A percentile compares a stretch with the other conserved stretches of the same genome.
Evolutionary conservation across 1,140 invertebrate genomes (phyloP).

Genomic region (Geopemphigus sp.): DNA sequence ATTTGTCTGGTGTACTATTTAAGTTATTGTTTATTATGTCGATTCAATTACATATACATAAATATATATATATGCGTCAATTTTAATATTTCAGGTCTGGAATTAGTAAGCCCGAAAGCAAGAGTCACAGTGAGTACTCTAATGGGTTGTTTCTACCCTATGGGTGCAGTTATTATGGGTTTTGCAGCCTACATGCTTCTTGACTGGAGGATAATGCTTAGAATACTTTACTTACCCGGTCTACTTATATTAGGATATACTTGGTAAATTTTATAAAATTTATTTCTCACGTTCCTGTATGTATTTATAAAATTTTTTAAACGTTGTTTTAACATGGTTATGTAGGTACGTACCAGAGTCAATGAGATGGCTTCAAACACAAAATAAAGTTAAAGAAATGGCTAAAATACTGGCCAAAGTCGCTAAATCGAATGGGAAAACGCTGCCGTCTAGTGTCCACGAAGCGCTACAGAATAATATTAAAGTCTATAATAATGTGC

Average conservation of each 20-base stretch:
- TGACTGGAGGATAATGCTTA: conserved; percentile 69
- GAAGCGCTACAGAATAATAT: conserved; percentile 20
- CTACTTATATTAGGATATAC: conserved; percentile 58
- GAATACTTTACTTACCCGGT: conserved; percentile 66
- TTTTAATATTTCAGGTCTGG: conserved; percentile 64
- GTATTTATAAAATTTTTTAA: background rate
- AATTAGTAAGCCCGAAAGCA: conserved; percentile 71
- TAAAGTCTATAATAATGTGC: background rate
- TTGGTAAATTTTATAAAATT: conserved; percentile 21
- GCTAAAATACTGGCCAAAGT: conserved; percentile 59
- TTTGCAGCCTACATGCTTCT: conserved; percentile 66
- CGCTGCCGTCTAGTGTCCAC: conserved; percentile 55
- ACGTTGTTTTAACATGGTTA: background rate
- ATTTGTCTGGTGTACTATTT: background rate
- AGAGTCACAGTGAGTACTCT: conserved; percentile 72
- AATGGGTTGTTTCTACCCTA: conserved; percentile 68
- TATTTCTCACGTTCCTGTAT: no score
- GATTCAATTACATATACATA: background rate
- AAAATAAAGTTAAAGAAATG: conserved; percentile 59
- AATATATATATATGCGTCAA: background rate
- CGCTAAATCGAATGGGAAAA: conserved; percentile 60
- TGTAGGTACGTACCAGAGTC: conserved; percentile 64
- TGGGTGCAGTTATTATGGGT: conserved; percentile 69
- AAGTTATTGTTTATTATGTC: background rate
- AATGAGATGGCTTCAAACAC: conserved; percentile 63